A percentile compares a stretch with the other conserved stretches of the same genome.
Conservation (phyloP, 2,113 vertebrate genomes). For the Lasiurus cinereus region DNA sequence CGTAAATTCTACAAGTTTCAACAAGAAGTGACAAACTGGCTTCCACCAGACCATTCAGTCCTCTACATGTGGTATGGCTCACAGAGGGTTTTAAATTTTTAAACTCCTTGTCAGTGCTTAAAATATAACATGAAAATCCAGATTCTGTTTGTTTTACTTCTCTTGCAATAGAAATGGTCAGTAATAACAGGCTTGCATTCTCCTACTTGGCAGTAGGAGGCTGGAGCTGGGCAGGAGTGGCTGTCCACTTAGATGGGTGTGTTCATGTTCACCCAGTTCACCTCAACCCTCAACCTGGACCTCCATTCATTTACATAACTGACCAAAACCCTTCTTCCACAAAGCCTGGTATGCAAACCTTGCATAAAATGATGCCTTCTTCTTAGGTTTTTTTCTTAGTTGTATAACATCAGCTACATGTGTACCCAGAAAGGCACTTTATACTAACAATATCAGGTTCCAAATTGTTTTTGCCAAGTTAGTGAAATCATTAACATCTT, state of each 20-base stretch:
- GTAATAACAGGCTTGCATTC: neutral
- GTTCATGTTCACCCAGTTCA: neutral
- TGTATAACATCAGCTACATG: neutral
- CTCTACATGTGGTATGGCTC: neutral
- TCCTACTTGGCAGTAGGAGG: neutral
- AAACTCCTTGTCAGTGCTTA: neutral
- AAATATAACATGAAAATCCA: constrained; percentile 1
- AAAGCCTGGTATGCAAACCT: neutral
- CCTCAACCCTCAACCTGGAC: neutral
- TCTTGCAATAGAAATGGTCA: neutral
- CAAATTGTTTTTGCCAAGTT: constrained; percentile 4
- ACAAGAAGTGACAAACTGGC: neutral
- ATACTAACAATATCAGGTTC: neutral
- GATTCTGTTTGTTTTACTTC: neutral
- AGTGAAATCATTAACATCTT: constrained; percentile 40
- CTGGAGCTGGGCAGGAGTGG: too few species aligned
- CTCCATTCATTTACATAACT: neutral
- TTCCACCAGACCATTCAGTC: neutral
- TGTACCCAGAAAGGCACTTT: neutral
- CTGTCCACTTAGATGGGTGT: neutral
- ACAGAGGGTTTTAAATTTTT: neutral
- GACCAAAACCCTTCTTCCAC: neutral
- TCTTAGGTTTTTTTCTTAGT: neutral
- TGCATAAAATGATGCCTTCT: neutral
- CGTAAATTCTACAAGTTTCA: neutral